A percentile compares a stretch with the other conserved stretches of the same genome.
Evolutionary conservation across 2,797 vertebrate species (phyloP).

Genomic region (Diglossa cyanea): DNA sequence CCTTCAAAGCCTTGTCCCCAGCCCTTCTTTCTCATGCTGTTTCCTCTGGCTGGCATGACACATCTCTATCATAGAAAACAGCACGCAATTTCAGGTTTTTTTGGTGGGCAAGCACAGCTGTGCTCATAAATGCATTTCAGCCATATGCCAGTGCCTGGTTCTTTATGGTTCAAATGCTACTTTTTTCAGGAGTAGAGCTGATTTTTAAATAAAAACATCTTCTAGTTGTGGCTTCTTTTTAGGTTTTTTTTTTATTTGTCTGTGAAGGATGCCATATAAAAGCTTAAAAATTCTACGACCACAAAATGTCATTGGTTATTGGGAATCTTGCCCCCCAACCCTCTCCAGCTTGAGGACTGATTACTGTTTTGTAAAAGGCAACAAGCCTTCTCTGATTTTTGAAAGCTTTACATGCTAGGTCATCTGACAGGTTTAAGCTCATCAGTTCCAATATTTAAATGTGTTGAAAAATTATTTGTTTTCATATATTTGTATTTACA

Average conservation of each 20-base stretch:
- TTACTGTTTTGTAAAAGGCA: neutral
- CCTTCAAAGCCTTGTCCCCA: neutral
- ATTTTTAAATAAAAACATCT: neutral
- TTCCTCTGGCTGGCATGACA: neutral
- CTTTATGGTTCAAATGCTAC: neutral
- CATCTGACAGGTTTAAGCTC: neutral
- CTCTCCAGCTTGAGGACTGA: neutral
- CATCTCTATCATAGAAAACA: neutral
- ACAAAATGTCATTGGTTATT: neutral
- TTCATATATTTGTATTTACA: neutral
- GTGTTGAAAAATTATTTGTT: neutral
- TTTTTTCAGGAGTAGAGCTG: neutral
- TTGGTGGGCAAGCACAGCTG: neutral
- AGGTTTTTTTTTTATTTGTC: neutral
- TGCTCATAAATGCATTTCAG: neutral
- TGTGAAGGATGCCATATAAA: neutral
- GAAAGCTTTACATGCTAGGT: neutral
- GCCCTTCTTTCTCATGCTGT: fast-evolving
- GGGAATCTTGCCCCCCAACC: fast-evolving
- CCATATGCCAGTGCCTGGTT: neutral
- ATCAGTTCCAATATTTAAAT: neutral
- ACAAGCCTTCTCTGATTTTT: neutral
- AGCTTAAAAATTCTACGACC: neutral
- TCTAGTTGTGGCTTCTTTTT: neutral
- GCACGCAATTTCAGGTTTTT: neutral